Conservation (phyloP, 2,113 vertebrate genomes). For the rat (Rattus norvegicus) region GRCr8 NC_086022.1:68681001-68681500, state of each 20-base stretch:
- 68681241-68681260: not conserved
- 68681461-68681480: not conserved
- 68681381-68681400: not conserved
- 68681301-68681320: not conserved
- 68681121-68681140: not conserved
- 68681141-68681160: not conserved
- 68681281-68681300: not conserved
- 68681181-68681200: not conserved
- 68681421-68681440: not conserved
- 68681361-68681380: not conserved
- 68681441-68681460: not conserved
- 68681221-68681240: not conserved
- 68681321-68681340: rapidly evolving
- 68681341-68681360: not conserved
- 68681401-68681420: not conserved
- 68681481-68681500: not conserved
- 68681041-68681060: not conserved
- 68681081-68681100: not conserved
- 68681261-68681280: not conserved
- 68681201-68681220: not conserved
- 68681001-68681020: not conserved
- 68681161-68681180: not conserved
- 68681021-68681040: too few relatives aligned
- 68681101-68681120: not conserved
- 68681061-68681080: not conserved